Evolutionary conservation across 2,113 vertebrate species (phyloP), one percentile per base, ranked within the genome.

Genomic region (Laticauda colubrina): DNA sequence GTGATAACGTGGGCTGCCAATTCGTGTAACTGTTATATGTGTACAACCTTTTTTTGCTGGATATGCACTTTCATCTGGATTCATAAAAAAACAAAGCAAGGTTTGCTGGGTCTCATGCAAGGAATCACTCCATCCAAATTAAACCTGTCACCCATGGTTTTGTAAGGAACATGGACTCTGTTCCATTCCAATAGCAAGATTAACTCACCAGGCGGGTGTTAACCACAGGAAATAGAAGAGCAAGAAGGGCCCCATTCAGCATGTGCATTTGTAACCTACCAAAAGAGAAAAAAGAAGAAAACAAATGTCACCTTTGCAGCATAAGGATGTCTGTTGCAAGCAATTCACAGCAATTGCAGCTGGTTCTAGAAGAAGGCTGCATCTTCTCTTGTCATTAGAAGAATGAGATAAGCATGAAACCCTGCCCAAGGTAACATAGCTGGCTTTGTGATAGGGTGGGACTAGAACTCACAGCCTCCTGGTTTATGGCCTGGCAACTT

Each of bases 241-340:
- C 99, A 95, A 99, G 94, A 54, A 99, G 97, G 0, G 99, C 99
- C 1, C 99, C 99, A 88, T 99, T 99, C 94, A 99, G 95, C 99
- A 99, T 99, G 91, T 99, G 99, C 96, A 99, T 99, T 97, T 99
- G 99, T 75, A 99, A 96, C 97, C 99, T 99, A 93, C 34, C 43
- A 91, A 90, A 43, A 89, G 34, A 94, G 85, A 48, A 94, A 9
- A 24, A 24, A n/a, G 93, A 11, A 26, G 3, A 29, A 61, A 57
- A 48, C 23, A 3, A 90, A 2, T 15, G 15, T 96, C 92, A 94
- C 24, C 92, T 87, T 92, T 88, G 91, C 11, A 45, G 18, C 43
- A 9, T 10, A 85, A 21, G 10, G 18, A 3, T 18, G 29, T 57
- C 14, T 8, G 3, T 29, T 43, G 24, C 1, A 57, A 29, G 75